These are phyloP conservation scores for Ophioderma brevispina DNA, from an alignment of 35 echinoderm and acorn worm species.

Conservation along the genomic window DNA sequence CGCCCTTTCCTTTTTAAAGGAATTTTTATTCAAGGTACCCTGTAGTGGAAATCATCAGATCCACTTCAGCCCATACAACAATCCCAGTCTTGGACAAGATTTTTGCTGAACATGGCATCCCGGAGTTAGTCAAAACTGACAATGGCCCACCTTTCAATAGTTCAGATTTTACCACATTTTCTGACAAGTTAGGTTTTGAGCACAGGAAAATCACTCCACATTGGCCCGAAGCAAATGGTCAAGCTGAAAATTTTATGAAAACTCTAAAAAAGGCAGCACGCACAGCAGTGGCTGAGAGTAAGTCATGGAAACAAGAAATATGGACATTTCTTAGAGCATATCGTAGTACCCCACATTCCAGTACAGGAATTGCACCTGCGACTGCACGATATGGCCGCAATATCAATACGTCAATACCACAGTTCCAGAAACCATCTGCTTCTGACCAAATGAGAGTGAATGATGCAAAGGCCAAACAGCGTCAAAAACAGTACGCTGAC, in stretches of 20 bases:
- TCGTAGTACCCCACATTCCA: conserved; percentile 39
- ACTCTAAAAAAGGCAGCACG: conserved; percentile 25
- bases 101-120: conserved; percentile 63
- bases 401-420: not conserved
- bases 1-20: too few relatives aligned
- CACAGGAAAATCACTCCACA: conserved; percentile 43
- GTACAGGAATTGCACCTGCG: conserved; percentile 40
- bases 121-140: conserved; percentile 40
- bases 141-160: conserved; percentile 65
- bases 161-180: not conserved
- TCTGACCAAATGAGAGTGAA: not conserved
- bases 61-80: too few relatives aligned
- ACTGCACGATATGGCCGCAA: not conserved
- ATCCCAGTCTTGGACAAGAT: conserved; percentile 64
- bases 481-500: not conserved
- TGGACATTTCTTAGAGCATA: conserved; percentile 41
- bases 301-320: conserved; percentile 26
- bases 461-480: not conserved
- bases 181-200: conserved; percentile 45
- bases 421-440: not conserved
- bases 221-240: conserved; percentile 58
- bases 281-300: conserved; percentile 2
- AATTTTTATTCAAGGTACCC: too few relatives aligned
- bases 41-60: too few relatives aligned
- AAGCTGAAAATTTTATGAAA: conserved; percentile 51